These are phyloP conservation scores for Chrysocyon brachyurus DNA, from an alignment of 2,797 vertebrate genomes.

Conservation along the genomic window DNA sequence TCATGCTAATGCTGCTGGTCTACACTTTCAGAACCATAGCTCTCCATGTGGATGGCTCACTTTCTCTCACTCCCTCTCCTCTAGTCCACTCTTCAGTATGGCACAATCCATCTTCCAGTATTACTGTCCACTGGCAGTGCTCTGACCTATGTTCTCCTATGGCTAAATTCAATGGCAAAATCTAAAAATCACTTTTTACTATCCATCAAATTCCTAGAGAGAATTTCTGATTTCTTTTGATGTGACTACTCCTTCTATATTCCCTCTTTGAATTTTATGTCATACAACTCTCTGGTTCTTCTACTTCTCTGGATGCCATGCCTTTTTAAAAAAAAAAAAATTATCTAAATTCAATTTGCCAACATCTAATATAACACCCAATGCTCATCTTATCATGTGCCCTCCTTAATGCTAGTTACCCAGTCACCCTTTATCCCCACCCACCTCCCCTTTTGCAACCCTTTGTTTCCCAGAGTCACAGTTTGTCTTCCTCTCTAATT, in stretches of 20 bases:
- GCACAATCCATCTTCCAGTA: background rate
- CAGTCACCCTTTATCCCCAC: too few relatives aligned
- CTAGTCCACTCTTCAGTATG: background rate
- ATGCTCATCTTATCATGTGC: too few relatives aligned
- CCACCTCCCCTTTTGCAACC: too few relatives aligned
- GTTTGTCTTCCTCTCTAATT: too few relatives aligned
- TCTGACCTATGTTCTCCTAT: background rate
- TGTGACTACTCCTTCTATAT: background rate
- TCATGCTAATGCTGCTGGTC: background rate
- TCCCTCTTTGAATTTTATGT: background rate
- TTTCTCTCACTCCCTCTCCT: background rate
- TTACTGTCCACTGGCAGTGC: background rate
- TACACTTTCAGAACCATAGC: background rate
- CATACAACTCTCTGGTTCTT: background rate
- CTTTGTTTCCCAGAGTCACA: too few relatives aligned
- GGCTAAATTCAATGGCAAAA: background rate
- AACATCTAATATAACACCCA: too few relatives aligned
- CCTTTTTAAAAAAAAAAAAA: too few relatives aligned
- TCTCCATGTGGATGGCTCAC: background rate
- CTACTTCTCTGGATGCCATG: background rate
- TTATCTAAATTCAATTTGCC: too few relatives aligned
- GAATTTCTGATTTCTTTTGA: background rate
- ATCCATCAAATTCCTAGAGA: background rate
- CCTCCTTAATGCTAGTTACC: too few relatives aligned
- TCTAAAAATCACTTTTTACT: background rate